Conservation (phyloP, 2,113 vertebrate genomes). For the Nibea coibor region DNA sequence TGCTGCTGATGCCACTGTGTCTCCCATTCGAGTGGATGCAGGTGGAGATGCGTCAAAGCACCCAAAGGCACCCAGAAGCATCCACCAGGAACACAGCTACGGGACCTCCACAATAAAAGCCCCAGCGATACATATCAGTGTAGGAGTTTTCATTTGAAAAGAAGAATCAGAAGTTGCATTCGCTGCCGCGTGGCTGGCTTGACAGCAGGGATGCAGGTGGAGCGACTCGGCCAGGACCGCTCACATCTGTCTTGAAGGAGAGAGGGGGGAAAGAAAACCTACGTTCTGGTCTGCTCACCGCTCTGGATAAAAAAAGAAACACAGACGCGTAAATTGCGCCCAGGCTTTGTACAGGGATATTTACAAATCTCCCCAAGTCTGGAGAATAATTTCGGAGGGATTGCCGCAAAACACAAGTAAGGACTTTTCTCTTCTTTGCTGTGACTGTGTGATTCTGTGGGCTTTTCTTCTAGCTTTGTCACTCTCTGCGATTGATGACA, state of each 20-base stretch:
- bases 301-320: slow-evolving; percentile 74
- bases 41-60: slow-evolving; percentile 62
- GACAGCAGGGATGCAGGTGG: slow-evolving; percentile 80
- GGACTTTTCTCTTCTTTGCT: slow-evolving; percentile 75
- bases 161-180: neutral
- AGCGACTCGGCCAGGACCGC: slow-evolving; percentile 76
- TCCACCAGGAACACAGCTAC: neutral
- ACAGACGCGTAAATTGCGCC: slow-evolving; percentile 31
- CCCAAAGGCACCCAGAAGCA: neutral
- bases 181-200: slow-evolving; percentile 32
- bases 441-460: slow-evolving; percentile 32
- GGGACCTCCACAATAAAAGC: slow-evolving; percentile 61
- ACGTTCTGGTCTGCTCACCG: slow-evolving; percentile 52
- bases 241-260: slow-evolving; percentile 81
- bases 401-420: slow-evolving; percentile 79
- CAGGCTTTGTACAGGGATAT: slow-evolving; percentile 71
- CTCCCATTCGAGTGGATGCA: slow-evolving; percentile 51
- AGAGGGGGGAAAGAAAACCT: slow-evolving; percentile 63
- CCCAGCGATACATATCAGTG: fast-evolving
- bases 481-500: slow-evolving; percentile 32
- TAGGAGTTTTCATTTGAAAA: slow-evolving; percentile 58
- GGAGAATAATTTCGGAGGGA: slow-evolving; percentile 66
- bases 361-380: slow-evolving; percentile 62
- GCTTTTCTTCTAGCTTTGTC: slow-evolving; percentile 5
- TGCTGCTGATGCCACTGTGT: slow-evolving; percentile 58